phyloP scores from a whole-genome alignment of 2,888 invertebrate genomes.

The Volucella inanis region DNA sequence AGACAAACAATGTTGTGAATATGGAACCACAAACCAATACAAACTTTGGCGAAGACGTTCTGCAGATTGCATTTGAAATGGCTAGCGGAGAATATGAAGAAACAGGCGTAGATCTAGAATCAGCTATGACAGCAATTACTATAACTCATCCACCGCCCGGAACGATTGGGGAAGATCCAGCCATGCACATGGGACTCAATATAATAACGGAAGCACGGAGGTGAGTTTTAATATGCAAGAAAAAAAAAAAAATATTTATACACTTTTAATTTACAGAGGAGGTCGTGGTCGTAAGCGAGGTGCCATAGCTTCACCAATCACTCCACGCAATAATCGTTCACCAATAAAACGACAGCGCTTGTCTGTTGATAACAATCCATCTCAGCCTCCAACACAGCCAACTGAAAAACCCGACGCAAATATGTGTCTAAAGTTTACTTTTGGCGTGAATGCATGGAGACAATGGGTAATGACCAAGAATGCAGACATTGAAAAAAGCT shows the following conservation, averaged over 20 bases:
- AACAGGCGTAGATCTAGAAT: constrained; percentile 92
- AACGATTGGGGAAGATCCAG: constrained; percentile 84
- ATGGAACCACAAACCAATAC: constrained; percentile 81
- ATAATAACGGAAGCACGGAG: constrained; percentile 86
- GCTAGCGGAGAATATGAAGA: constrained; percentile 93
- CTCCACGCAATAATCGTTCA: constrained; percentile 80
- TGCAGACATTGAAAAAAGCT: constrained; percentile 92
- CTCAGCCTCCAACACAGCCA: constrained; percentile 82
- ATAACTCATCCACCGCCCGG: constrained; percentile 88
- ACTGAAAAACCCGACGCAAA: constrained; percentile 92
- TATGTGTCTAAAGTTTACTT: constrained; percentile 94
- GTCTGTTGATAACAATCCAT: constrained; percentile 77
- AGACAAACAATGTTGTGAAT: constrained; percentile 78
- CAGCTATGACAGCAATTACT: constrained; percentile 90
- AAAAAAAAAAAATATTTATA: background rate
- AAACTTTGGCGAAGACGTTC: constrained; percentile 91
- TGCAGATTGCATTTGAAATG: constrained; percentile 94
- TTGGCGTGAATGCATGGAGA: constrained; percentile 97
- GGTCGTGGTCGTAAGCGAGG: constrained; percentile 81
- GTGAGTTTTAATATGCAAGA: constrained; percentile 77
- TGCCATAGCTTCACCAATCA: constrained; percentile 76
- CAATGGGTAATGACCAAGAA: constrained; percentile 97
- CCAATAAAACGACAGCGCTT: constrained; percentile 81
- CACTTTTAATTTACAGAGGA: constrained; percentile 73
- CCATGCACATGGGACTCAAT: constrained; percentile 84